Base-by-base conservation (phyloP, 2,113 vertebrate genomes). In the Nothobranchius kuhntae region DNA sequence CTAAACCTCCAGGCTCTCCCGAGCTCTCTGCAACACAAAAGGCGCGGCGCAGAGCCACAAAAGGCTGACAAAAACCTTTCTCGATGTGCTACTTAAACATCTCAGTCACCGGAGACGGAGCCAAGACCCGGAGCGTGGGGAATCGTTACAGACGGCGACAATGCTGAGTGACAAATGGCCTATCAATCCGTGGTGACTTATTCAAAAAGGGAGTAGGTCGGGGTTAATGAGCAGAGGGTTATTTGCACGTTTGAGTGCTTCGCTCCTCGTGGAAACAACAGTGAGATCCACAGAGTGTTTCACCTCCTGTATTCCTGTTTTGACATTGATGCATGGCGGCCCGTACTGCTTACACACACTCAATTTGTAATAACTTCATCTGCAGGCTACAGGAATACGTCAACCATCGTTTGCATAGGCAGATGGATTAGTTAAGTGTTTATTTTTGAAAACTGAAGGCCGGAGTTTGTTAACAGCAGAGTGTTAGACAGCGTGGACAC, bases 261-360 rank as follows among this genome's bases (percentile, higher is more conserved):
- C 30, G 68, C 55, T 53, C 73, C 58, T 7, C 1, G 65, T 70
- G 72, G 78, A 68, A 82, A 75, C 81, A 68, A 73, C 61, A 74
- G 65, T 24, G 55, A 52, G 54, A 76, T 62, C 59, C 51, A 57
- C 44, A 13, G 40, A 53, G 40, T 24, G 30, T 51, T 61, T 45
- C 38, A 7, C 38, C 38, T 57, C 53, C 45, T 75, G 64, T 66
- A 38, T 68, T 71, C 67, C 44, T 72, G 65, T 77, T 89, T 86
- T 87, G 85, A 86, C 50, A 75, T 75, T 91, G 89, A 90, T 89
- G 84, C 82, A 86, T 87, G 63, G 77, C 59, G 42, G 47, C 53
- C 35, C 10, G 40, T 59, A 48, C 65, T 61, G 53, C 70, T 73
- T 61, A 68, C 61, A 79, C 72, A 51, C 60, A 71, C 67, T 86